Percentiles rank a stretch among this genome's conserved stretches.
Conservation (phyloP, 2,797 vertebrate genomes). For the Synaphobranchus kaupii region DNA sequence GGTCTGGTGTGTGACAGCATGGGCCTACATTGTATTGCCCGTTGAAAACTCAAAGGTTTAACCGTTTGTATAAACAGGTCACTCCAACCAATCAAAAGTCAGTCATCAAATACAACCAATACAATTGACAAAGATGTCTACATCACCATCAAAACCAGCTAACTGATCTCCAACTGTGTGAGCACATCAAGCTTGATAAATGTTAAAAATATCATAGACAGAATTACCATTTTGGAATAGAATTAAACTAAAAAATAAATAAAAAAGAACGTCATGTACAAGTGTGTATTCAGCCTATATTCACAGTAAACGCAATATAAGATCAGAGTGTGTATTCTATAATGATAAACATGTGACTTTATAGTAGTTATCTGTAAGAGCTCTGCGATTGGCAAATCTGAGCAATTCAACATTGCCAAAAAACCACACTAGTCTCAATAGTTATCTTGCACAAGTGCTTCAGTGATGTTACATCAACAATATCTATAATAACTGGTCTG, state of each 20-base stretch:
- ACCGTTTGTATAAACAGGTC: neutral
- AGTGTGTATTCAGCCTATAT: no score
- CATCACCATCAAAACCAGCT: neutral
- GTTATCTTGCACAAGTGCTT: no score
- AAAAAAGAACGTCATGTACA: no score
- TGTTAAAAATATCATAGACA: no score
- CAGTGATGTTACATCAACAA: no score
- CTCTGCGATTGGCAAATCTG: neutral
- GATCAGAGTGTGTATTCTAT: neutral
- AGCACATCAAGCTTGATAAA: neutral
- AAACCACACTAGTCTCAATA: neutral
- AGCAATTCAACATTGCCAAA: neutral
- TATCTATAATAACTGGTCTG: no score
- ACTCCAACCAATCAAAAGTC: neutral
- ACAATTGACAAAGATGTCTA: neutral
- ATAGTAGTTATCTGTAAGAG: neutral
- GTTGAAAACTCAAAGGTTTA: neutral
- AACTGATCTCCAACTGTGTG: neutral
- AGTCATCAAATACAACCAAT: neutral
- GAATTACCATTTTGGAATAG: neutral
- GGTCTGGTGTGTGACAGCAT: neutral
- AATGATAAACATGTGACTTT: neutral
- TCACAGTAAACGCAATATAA: neutral
- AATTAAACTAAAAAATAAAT: neutral
- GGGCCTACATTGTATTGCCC: neutral